These are phyloP conservation scores for Tetranychus cinnabarinus DNA, from an alignment of 1,140 invertebrate genomes.

Conservation along the genomic window DNA sequence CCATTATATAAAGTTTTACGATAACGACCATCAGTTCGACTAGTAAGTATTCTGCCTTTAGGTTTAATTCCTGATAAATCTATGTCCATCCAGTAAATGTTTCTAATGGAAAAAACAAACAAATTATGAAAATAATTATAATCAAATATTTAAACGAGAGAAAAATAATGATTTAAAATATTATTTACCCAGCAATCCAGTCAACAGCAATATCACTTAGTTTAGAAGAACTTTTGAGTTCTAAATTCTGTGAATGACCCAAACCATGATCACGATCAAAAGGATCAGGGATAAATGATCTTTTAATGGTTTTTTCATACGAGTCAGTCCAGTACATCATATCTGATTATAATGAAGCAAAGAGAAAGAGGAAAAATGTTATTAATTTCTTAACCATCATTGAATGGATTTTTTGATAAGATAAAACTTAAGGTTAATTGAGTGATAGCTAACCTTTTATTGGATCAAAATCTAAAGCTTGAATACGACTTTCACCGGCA, in stretches of 20 bases:
- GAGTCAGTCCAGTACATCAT: conserved; percentile 83
- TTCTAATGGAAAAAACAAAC: conserved; percentile 27
- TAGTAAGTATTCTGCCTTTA: conserved; percentile 48
- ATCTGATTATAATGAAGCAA: conserved; percentile 20
- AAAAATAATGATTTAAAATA: background rate
- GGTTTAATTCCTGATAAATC: conserved; percentile 34
- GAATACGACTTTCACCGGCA: conserved; percentile 52
- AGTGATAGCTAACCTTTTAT: conserved; percentile 17
- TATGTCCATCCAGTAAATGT: conserved; percentile 80
- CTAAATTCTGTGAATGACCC: conserved; percentile 65
- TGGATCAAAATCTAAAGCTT: conserved; percentile 62
- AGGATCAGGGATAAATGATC: conserved; percentile 54
- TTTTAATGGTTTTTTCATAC: conserved; percentile 62
- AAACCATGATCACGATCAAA: conserved; percentile 35
- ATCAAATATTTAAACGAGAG: background rate
- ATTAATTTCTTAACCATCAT: conserved; percentile 1
- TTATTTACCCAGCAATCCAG: conserved; percentile 41
- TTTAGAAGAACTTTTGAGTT: conserved; percentile 38
- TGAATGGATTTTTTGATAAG: background rate
- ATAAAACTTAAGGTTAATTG: background rate
- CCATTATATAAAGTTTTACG: conserved; percentile 36
- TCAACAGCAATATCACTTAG: conserved; percentile 65
- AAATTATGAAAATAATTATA: background rate
- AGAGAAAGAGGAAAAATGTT: background rate
- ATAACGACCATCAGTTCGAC: conserved; percentile 70